Conservation (phyloP, 1,140 invertebrate species). For the Oryzaephilus surinamensis region DNA sequence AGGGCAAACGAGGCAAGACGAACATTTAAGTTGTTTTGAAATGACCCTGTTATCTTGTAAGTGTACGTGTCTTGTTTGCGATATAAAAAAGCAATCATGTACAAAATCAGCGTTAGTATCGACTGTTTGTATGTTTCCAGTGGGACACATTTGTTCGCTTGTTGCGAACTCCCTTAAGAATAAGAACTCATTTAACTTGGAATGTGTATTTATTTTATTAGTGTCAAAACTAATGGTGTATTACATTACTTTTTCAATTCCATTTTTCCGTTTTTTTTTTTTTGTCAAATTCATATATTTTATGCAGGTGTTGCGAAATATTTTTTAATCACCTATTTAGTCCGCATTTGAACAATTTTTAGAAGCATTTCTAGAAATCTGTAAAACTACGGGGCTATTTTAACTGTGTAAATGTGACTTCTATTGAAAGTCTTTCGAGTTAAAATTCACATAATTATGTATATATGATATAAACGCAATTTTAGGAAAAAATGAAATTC, state of each 20-base stretch:
- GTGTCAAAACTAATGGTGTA: conserved; percentile 34
- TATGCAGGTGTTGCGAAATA: too few species aligned
- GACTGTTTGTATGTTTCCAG: conserved; percentile 37
- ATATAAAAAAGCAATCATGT: conserved; percentile 40
- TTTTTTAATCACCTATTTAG: too few species aligned
- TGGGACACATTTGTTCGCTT: conserved; percentile 36
- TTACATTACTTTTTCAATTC: conserved; percentile 29
- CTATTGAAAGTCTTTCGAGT: too few species aligned
- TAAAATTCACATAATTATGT: too few species aligned
- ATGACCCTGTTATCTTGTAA: conserved; percentile 35
- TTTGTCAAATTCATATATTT: too few species aligned
- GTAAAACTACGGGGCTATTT: too few species aligned
- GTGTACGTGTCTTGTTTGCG: conserved; percentile 35
- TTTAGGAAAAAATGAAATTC: too few species aligned
- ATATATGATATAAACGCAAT: too few species aligned
- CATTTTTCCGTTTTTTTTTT: not conserved
- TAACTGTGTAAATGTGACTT: too few species aligned
- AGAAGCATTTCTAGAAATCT: too few species aligned
- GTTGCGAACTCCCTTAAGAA: conserved; percentile 29
- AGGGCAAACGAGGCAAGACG: conserved; percentile 33
- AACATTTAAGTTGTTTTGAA: conserved; percentile 34
- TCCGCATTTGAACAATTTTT: too few species aligned
- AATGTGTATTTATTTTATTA: conserved; percentile 40
- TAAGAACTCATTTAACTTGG: conserved; percentile 38
- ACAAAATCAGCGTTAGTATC: conserved; percentile 37